Conservation (phyloP, 2,113 vertebrate genomes). For the Odontesthes bonariensis region DNA sequence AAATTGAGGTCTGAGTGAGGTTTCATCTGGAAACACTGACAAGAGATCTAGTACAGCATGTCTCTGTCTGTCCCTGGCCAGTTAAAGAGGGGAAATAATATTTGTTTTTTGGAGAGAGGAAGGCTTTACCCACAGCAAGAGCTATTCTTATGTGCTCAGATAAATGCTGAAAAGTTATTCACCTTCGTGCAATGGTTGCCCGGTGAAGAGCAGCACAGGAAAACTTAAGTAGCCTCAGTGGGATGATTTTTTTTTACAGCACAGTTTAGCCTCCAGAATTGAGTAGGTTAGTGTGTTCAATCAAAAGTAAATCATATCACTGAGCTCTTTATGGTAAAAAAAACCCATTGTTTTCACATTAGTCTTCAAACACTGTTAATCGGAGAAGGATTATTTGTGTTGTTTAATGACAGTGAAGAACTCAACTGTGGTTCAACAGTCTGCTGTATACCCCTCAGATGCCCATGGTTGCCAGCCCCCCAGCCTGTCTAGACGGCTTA, state of each 20-base stretch:
- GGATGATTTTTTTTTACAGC: slow-evolving; percentile 41
- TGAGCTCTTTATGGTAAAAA: slow-evolving; percentile 26
- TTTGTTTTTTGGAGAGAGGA: slow-evolving; percentile 57
- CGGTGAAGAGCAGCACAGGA: background rate
- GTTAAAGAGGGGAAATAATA: slow-evolving; percentile 62
- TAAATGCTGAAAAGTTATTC: slow-evolving; percentile 43
- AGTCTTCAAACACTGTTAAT: slow-evolving; percentile 56
- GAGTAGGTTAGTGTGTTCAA: slow-evolving; percentile 45
- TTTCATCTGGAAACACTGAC: slow-evolving; percentile 76
- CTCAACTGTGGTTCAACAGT: slow-evolving; percentile 70
- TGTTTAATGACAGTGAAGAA: slow-evolving; percentile 67
- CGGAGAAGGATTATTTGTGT: slow-evolving; percentile 69
- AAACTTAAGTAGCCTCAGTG: slow-evolving; percentile 18
- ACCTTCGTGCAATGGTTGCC: slow-evolving; percentile 36
- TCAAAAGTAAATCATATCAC: slow-evolving; percentile 43
- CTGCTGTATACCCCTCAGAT: slow-evolving; percentile 56
- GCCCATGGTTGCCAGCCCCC: slow-evolving; percentile 60
- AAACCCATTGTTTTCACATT: slow-evolving; percentile 36
- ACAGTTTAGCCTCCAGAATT: slow-evolving; percentile 46
- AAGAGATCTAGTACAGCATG: slow-evolving; percentile 60
- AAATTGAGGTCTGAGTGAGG: slow-evolving; percentile 71
- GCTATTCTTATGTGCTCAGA: slow-evolving; percentile 60
- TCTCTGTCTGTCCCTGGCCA: slow-evolving; percentile 62
- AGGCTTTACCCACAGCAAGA: slow-evolving; percentile 26
- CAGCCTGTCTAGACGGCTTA: slow-evolving; percentile 76